Evolutionary conservation across 2,888 invertebrate species (phyloP), one percentile per base, ranked within the genome.

Genomic region (Lomographa bimaculata): DNA sequence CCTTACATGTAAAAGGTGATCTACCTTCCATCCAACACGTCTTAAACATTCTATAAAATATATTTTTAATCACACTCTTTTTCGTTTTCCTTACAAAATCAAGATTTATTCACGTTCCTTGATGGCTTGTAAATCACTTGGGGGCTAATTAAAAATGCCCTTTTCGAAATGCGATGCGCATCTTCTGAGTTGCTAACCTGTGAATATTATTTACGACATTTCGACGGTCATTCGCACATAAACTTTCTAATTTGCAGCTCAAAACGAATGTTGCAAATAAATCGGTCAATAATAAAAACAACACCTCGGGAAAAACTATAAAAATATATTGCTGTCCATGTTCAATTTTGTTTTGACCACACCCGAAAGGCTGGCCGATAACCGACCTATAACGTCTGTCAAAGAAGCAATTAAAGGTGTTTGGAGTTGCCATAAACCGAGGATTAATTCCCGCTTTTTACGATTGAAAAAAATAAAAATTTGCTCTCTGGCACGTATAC

Each of bases 341-440:
- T 77, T 78, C 71, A 67, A 71, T 77, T 79, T 74, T 67, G 71
- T 65, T 64, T 62, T 77, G 80, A 77, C 83, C 84, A 79, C 84
- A 84, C 81, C 79, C 78, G 78, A 77, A 77, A 74, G 51, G 57
- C 60, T 52, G 62, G 63, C 62, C 72, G 75, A 75, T 70, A 72
- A 68, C 71, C 57, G 72, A 61, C 68, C 72, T 70, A 77, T 75
- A 78, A 79, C 72, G 82, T 81, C 85, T 86, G 86, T 87, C 89
- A 87, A 83, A 82, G 70, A 64, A 72, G 80, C 87, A 89, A 89
- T 90, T 89, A 89, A 89, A 85, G 66, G 58, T 68, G 67, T 70
- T 74, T 69, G 73, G 74, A 79, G 80, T 71, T 71, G 79, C 77
- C 76, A 79, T 87, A 85, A 86, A 85, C 63, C 51, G 50, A 64